Base-by-base conservation (phyloP, 2,888 invertebrate genomes). In the Xylocampa areola region DNA sequence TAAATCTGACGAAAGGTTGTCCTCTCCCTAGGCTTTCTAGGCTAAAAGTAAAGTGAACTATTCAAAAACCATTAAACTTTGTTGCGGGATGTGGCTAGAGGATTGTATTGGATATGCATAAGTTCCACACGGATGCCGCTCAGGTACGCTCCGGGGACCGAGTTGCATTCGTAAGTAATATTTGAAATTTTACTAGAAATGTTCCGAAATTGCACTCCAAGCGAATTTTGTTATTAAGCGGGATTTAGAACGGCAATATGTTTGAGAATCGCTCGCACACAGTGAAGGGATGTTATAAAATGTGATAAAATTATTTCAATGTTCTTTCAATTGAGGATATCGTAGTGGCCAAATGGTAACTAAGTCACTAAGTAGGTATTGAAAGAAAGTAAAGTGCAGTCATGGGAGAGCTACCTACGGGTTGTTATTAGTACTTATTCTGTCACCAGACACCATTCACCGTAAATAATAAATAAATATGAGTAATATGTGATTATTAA, bases 51-150 rank as follows among this genome's bases (percentile, higher is more conserved):
- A 53, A 47, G 21, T 49, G 29, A 62, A 51, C 37, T 62, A 63
- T 72, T 73, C 41, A 71, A 58, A 70, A 58, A 61, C 44, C 65
- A 65, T 70, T 58, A 61, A 61, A 68, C 61, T 71, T 61, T 37
- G 48, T 40, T 47, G 39, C 47, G 19, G 51, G 51, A 43, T 59
- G 45, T 55, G 52, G 35, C 44, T 43, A 45, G 53, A 44, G 40
- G 50, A 54, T 77, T 68, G 77, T 80, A 84, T 84, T 79, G 81
- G 79, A 72, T 81, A 82, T 85, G 83, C 80, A 85, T 80, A 72
- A 79, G 78, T 77, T 73, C 61, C 58, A 68, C 73, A 47, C 68
- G 74, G 52, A 73, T 79, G 71, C 77, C 49, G 45, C 69, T 67
- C 74, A 76, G 73, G 71, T 67, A 76, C 70, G 66, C 81, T 69